These are phyloP conservation scores for Pristionchus mayeri DNA, from an alignment of 2,888 invertebrate species.

Conservation along the genomic window DNA sequence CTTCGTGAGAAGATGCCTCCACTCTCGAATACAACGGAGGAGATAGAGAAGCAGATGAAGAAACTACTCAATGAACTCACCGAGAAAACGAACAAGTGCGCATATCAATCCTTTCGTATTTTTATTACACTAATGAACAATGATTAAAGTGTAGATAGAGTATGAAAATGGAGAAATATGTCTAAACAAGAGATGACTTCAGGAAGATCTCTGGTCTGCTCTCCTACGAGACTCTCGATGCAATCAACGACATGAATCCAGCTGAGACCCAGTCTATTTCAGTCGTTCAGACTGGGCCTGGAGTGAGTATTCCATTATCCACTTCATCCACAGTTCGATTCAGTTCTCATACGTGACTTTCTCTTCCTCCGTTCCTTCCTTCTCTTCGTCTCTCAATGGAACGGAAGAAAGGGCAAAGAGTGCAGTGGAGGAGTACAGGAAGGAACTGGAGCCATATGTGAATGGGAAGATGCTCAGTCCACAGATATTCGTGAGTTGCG, in stretches of 20 bases:
- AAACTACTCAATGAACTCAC: constrained; percentile 36
- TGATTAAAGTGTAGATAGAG: neutral
- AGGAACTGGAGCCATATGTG: constrained; percentile 30
- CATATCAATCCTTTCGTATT: neutral
- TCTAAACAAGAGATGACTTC: no score
- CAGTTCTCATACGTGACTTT: constrained; percentile 42
- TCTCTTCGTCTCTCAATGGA: constrained; percentile 36
- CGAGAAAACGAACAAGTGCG: constrained; percentile 16
- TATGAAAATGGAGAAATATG: neutral
- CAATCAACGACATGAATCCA: constrained; percentile 36
- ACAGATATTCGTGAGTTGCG: constrained; percentile 19
- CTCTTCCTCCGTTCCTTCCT: constrained; percentile 1
- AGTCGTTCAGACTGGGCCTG: constrained; percentile 43
- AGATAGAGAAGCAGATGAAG: constrained; percentile 32
- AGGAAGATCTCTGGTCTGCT: constrained; percentile 42
- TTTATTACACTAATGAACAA: no score
- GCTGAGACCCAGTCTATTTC: neutral
- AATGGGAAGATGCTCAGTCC: constrained; percentile 22
- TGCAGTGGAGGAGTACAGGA: constrained; percentile 32
- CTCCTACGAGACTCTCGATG: constrained; percentile 46
- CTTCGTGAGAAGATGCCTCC: constrained; percentile 11
- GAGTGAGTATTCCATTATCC: neutral
- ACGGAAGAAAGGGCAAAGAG: constrained; percentile 28
- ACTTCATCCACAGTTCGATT: neutral
- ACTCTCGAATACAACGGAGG: neutral